These are phyloP conservation scores for Grus americana DNA, from an alignment of 2,113 vertebrate species.

Conservation along the genomic window DNA sequence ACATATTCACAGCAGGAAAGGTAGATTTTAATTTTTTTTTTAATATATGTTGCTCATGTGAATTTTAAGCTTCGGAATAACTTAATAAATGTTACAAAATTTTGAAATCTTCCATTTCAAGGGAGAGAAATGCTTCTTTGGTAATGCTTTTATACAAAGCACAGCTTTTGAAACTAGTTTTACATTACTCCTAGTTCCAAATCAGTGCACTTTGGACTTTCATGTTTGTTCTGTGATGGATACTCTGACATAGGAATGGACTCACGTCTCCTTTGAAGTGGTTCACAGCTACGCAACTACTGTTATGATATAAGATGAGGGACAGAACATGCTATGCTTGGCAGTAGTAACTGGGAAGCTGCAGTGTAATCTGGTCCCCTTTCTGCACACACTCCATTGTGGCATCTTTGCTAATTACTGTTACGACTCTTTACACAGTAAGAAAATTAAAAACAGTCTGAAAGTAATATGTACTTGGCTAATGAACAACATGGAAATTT, in stretches of 20 bases:
- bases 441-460: not conserved
- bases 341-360: not conserved
- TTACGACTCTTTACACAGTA: not conserved
- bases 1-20: not conserved
- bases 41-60: not conserved
- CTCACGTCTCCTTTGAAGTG: not conserved
- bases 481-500: not conserved
- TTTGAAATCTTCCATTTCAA: not conserved
- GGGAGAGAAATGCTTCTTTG: not conserved
- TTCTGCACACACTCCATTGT: not conserved
- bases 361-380: not conserved
- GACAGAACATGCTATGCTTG: not conserved
- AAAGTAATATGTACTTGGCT: not conserved
- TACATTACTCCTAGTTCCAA: not conserved
- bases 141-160: not conserved
- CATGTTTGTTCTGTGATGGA: not conserved
- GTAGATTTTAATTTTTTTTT: not conserved
- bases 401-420: not conserved
- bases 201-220: not conserved
- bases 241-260: not conserved
- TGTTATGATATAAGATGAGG: fast-evolving
- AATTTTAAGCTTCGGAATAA: not conserved
- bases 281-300: not conserved
- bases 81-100: not conserved
- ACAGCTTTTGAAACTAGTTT: not conserved